These are phyloP conservation scores for Apogon hyalosoma DNA, from an alignment of 2,797 vertebrate genomes.

Conservation along the genomic window DNA sequence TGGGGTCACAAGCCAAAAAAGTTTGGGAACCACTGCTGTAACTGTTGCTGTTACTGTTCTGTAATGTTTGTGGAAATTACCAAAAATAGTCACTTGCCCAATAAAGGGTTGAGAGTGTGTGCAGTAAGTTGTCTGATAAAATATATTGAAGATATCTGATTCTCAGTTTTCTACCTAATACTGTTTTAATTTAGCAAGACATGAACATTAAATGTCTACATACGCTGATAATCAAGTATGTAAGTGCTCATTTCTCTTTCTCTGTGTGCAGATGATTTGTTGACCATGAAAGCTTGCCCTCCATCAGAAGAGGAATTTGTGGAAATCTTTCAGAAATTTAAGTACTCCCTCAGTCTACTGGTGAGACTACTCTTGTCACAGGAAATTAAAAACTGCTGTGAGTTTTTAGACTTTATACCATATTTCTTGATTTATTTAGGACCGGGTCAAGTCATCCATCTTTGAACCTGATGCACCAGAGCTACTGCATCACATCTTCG, in stretches of 20 bases:
- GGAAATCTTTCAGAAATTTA: slow-evolving; percentile 89
- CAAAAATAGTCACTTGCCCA: no score
- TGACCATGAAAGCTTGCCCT: slow-evolving; percentile 79
- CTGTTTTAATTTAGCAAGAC: no score
- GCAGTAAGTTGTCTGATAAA: no score
- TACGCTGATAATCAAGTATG: no score
- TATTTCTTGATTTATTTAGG: slow-evolving; percentile 71
- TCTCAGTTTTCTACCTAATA: no score
- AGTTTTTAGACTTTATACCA: not conserved
- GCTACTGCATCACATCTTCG: slow-evolving; percentile 87
- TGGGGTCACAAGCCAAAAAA: no score
- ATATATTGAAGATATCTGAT: no score
- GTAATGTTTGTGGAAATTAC: no score
- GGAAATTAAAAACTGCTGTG: not conserved
- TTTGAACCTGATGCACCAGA: slow-evolving; percentile 84
- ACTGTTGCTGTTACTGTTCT: no score
- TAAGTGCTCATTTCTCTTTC: not conserved
- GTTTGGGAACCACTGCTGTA: no score
- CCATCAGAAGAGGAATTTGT: slow-evolving; percentile 86
- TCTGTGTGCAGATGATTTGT: slow-evolving; percentile 79
- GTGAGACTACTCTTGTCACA: slow-evolving; percentile 71
- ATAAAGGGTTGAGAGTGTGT: no score
- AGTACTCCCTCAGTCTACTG: slow-evolving; percentile 89
- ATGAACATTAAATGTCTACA: no score
- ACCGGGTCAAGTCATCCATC: slow-evolving; percentile 84